A percentile compares a stretch with the other conserved stretches of the same genome.
phyloP scores from a whole-genome alignment of 2,797 vertebrate genomes.

The Cyprinella venusta region DNA sequence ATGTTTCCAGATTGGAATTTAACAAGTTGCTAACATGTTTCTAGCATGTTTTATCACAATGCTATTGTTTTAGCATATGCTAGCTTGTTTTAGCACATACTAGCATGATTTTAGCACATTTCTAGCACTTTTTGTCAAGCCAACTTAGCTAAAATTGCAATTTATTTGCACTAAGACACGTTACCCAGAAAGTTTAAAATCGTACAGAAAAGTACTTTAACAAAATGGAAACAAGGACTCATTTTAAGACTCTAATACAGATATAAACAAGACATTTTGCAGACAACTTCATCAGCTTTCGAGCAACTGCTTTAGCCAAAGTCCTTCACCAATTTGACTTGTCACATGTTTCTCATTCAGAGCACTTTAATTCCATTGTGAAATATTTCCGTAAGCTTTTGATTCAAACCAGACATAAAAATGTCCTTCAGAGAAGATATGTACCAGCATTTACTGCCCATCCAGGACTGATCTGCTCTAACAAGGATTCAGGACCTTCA shows the following conservation, averaged over 20 bases:
- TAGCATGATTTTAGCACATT: no score
- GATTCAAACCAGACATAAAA: conserved; percentile 77
- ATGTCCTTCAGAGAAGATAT: conserved; percentile 55
- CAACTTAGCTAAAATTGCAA: neutral
- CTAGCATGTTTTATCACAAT: neutral
- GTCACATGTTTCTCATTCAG: conserved; percentile 76
- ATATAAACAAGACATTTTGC: conserved; percentile 68
- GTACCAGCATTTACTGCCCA: conserved; percentile 55
- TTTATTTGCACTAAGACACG: neutral
- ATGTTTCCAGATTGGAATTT: neutral
- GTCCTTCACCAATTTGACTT: conserved; percentile 9
- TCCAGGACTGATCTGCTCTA: conserved; percentile 69
- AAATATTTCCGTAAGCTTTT: conserved; percentile 78
- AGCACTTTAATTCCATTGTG: conserved; percentile 76
- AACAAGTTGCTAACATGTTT: neutral
- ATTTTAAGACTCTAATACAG: neutral
- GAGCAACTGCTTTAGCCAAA: no score
- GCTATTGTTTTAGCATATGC: neutral
- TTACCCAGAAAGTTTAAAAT: neutral
- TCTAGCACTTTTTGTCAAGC: neutral
- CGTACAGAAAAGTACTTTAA: neutral
- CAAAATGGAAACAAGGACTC: neutral
- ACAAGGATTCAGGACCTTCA: conserved; percentile 58
- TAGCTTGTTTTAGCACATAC: neutral
- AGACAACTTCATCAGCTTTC: conserved; percentile 18